Evolutionary conservation across 2,888 invertebrate species (phyloP).

Genomic region (Pemphredon lugubris): DNA sequence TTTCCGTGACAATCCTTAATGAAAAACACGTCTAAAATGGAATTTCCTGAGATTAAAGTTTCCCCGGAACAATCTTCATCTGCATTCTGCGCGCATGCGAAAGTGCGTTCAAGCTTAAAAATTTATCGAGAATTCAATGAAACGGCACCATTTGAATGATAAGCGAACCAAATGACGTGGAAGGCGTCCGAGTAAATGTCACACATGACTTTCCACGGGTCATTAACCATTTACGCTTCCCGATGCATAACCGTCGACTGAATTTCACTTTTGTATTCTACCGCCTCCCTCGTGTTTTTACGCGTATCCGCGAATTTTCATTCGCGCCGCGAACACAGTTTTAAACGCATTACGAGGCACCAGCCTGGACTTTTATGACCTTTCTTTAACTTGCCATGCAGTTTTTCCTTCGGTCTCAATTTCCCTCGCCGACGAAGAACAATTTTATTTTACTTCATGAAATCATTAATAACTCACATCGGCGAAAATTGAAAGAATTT

Average conservation of each 20-base stretch:
- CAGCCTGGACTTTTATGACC: background rate
- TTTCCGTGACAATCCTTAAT: background rate
- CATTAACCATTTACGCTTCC: conserved; percentile 64
- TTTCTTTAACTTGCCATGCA: background rate
- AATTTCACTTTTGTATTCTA: conserved; percentile 38
- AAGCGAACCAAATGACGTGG: conserved; percentile 75
- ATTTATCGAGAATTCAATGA: conserved; percentile 69
- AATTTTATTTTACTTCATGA: no score
- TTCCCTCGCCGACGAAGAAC: no score
- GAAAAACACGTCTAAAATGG: no score
- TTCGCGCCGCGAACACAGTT: conserved; percentile 9
- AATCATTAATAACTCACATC: no score
- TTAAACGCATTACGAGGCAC: conserved; percentile 11
- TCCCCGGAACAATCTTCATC: background rate
- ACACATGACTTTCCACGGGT: conserved; percentile 67
- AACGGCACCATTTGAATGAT: conserved; percentile 73
- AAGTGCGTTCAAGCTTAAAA: conserved; percentile 61
- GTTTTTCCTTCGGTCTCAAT: no score
- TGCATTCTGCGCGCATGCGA: background rate
- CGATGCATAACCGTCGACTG: conserved; percentile 9
- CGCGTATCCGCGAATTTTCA: conserved; percentile 2
- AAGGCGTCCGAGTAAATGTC: conserved; percentile 73
- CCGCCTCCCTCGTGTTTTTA: background rate
- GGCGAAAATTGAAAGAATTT: no score
- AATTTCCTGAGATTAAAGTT: no score